Conservation (phyloP, 1,140 invertebrate species). For the Euura saliciscinereae region DNA sequence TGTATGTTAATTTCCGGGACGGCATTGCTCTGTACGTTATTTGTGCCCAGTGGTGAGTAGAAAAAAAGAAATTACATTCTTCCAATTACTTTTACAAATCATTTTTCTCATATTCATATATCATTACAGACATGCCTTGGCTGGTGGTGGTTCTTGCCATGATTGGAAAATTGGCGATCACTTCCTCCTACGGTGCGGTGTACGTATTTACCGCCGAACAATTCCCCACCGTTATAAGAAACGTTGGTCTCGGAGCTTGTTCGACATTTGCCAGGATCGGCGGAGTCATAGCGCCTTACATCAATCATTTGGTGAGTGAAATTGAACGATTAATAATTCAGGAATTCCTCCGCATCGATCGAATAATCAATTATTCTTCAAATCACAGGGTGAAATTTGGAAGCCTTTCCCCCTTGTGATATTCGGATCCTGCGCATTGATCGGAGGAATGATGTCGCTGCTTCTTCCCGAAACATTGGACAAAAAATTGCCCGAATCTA, state of each 20-base stretch:
- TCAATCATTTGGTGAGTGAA: conserved; percentile 66
- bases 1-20: conserved; percentile 74
- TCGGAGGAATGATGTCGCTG: conserved; percentile 71
- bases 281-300: conserved; percentile 76
- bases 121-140: conserved; percentile 63
- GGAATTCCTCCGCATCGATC: background rate
- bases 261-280: conserved; percentile 80
- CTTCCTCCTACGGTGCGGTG: conserved; percentile 79
- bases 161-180: conserved; percentile 83
- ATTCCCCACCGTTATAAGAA: conserved; percentile 83
- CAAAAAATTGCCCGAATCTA: conserved; percentile 75
- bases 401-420: conserved; percentile 73
- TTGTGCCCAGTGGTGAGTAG: conserved; percentile 65
- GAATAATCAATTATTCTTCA: conserved; percentile 18
- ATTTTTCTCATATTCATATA: conserved; percentile 26
- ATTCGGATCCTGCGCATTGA: conserved; percentile 70
- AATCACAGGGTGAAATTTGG: conserved; percentile 64
- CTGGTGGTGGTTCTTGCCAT: conserved; percentile 74
- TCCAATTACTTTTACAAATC: conserved; percentile 5
- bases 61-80: conserved; percentile 2
- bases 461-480: conserved; percentile 79
- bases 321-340: conserved; percentile 12
- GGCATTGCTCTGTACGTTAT: conserved; percentile 64
- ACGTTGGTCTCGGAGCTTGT: conserved; percentile 77
- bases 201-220: conserved; percentile 85